phyloP scores from a whole-genome alignment of 2,888 invertebrate genomes.

The Drosophila quinaria region DNA sequence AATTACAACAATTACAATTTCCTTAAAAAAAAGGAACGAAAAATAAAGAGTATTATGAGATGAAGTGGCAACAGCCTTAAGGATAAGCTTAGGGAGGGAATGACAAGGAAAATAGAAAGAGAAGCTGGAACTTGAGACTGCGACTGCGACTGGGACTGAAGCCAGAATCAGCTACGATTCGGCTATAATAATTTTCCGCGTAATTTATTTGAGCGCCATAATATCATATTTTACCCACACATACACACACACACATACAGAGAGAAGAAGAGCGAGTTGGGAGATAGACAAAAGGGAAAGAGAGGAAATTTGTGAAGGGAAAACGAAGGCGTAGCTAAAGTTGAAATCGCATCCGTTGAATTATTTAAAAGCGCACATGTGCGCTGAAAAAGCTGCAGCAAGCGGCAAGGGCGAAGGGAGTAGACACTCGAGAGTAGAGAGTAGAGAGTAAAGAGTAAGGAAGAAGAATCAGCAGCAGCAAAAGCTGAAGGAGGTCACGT shows the following conservation, averaged over 20 bases:
- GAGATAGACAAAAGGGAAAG: background rate
- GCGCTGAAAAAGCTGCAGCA: conserved; percentile 48
- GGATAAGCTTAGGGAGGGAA: background rate
- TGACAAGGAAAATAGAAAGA: background rate
- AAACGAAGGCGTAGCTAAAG: conserved; percentile 7
- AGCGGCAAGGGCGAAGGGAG: background rate
- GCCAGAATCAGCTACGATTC: conserved; percentile 45
- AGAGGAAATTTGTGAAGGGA: background rate
- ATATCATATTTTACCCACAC: conserved; percentile 73
- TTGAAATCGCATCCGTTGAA: conserved; percentile 70
- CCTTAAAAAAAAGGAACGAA: background rate
- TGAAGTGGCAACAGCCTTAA: conserved; percentile 16
- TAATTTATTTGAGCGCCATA: conserved; percentile 79
- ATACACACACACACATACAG: conserved; percentile 28
- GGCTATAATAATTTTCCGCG: conserved; percentile 80
- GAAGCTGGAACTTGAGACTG: background rate
- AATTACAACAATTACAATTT: conserved; percentile 11
- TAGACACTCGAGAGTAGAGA: background rate
- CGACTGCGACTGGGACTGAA: conserved; percentile 5
- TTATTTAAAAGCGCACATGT: conserved; percentile 79
- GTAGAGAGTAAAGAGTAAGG: background rate
- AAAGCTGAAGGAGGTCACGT: conserved; percentile 61
- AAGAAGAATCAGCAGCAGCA: no score
- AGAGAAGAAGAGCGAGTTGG: conserved; percentile 6
- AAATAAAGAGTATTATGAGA: conserved; percentile 29